Evolutionary conservation across 2,797 vertebrate genomes (phyloP), one percentile per base, ranked within the genome.

Genomic region (Phoeniculus purpureus): DNA sequence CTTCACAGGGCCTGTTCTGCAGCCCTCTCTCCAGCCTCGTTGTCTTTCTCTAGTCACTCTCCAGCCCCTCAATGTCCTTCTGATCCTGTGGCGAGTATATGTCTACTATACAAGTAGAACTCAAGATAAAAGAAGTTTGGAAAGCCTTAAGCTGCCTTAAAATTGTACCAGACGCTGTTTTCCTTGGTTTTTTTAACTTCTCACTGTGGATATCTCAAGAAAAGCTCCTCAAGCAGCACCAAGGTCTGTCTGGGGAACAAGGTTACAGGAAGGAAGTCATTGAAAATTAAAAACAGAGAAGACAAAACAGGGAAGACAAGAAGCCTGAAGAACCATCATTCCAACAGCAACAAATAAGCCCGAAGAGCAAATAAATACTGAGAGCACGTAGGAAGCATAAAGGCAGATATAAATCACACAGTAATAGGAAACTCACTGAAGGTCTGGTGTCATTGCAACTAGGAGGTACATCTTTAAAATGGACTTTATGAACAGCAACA

Each of bases 171-270:
- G 34, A 45, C 72, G 59, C 20, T 72, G 20, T 56, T 56, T 11
- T 75, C 73, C 29, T 37, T 68, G 1, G 55, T 81, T 87, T 68
- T 45, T 79, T 62, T 64, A 73, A 45, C 56, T 25, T 72, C 25
- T 80, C n/a, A 0, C 56, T 47, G 6, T 3, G 9, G 77, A 3
- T 34, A 34, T 85, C 59, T 48, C 1, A 0, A 64, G 51, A 47
- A 61, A 45, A 84, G 15, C 64, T 31, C 4, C 60, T 73, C 7
- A 67, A 48, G 59, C 59, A 61, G 7, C 22, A 34, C 15, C 12
- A 23, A 19, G 0, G 29, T 20, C 50, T 43, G 16, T 50, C 64
- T 7, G 1, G 54, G 59, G 20, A 23, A 82, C 34, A 43, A 31
- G 25, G 37, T 47, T 66, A 59, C 31, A 75, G n/a, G 21, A 75